Evolutionary conservation across 1,140 invertebrate genomes (phyloP), one percentile per base, ranked within the genome.

Genomic region (Adoxophyes honmai): DNA sequence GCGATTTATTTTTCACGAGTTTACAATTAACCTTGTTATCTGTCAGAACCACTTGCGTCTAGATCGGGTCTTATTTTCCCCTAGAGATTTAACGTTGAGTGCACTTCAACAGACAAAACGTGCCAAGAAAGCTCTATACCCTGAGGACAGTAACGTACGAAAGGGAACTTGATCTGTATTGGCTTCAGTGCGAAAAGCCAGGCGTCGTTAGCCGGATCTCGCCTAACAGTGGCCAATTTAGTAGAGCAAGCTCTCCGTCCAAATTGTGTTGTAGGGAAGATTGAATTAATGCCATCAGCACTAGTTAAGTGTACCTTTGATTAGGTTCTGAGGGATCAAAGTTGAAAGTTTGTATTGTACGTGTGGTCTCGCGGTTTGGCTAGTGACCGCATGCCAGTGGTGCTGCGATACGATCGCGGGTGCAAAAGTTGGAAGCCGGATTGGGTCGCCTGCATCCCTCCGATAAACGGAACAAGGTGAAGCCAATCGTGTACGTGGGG

Each of bases 1-100:
- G 1, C 34, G 2, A 36, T 36, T 10, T 36, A 36, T 10, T 10
- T 0, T 44, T 44, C 39, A 2, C 4, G n/a, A 48, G 21, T 10
- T 48, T 9, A 28, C 4, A 9, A 28, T 10, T 48, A 21, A 1
- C 5, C 18, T 44, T 9, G 38, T 16, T 15, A 16, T 9, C 42
- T 48, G 42, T 48, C 42, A 48, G n/a, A 16, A 48, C 5, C 42
- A 28, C 42, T 21, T 48, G 6, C 42, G 42, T 48, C 42, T 48
- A n/a, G 16, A 48, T 48, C 10, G 18, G 42, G 16, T 21, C 42
- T 48, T 28, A 21, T 48, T 11, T 48, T 21, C 18, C 42, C 21
- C 42, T 48, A 28, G 10, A 42, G 39, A 21, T 11, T 48, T 48
- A 10, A 18, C 42, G 42, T 48, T 48, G n/a, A 48, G 42, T 48